Evolutionary conservation across 2,797 vertebrate genomes (phyloP), one percentile per base, ranked within the genome.

Genomic region (Glossophaga mutica): DNA sequence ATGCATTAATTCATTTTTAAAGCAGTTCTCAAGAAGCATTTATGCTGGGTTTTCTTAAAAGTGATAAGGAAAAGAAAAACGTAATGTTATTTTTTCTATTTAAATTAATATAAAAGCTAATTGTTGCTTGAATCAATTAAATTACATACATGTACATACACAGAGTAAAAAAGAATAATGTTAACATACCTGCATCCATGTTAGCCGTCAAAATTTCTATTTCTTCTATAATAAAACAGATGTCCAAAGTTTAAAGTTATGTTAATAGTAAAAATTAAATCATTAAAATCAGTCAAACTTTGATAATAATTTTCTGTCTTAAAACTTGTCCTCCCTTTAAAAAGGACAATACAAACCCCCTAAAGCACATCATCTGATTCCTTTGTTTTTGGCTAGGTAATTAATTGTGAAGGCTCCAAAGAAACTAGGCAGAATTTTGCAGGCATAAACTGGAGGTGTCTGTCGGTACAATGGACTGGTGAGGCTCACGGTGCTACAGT

Each of bases 171-270:
- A 74, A 55, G 22, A 77, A 48, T 39, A 91, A 81, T 39, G 9
- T 85, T 81, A 57, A 94, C 96, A 97, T 98, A 98, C 98, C 98
- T 95, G 92, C 79, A 88, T 98, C 97, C 96, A 98, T 98, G 89
- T 97, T 95, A 79, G 91, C 67, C 32, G 88, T 95, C 95, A 97
- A 91, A 83, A 62, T 57, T 90, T 98, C 93, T 59, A 7, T 18
- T 97, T 87, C 87, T 92, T 90, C 98, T 98, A 90, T 76, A 87
- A 93, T 85, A 97, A 95, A 97, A 97, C 74, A 98, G 96, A 85
- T 37, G 68, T 84, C 32, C 81, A 95, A 21, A 29, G 32, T 62
- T 87, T 93, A 84, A 59, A 70, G 24, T 59, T 76, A 9, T 44
- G 11, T 57, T 73, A 90, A 77, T 29, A 52, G 71, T 87, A 84